Base-by-base conservation (phyloP, 1,140 invertebrate genomes). In the Tribolium castaneum region DNA sequence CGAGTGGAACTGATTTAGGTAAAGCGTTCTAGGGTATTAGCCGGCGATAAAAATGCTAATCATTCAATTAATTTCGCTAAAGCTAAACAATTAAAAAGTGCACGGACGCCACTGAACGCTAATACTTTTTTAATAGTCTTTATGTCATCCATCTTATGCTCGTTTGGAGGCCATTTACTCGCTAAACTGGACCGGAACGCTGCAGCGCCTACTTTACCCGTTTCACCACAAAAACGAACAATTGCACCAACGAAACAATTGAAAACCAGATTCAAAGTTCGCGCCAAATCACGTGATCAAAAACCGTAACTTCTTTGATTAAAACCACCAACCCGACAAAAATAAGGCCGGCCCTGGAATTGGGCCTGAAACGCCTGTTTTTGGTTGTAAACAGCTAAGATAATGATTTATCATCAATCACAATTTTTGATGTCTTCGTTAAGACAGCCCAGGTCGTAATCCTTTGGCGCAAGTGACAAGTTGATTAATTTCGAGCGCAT, bases 11-110 rank as follows among this genome's bases (percentile, higher is more conserved):
- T 59, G 19, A 59, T 22, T 59, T 59, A 25, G 54, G 16, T 22
- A 56, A 62, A 30, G 30, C 54, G 34, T 34, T 62, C 25, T 62
- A 6, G 56, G 25, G 10, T 66, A 14, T 66, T 66, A 35, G 13
- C 59, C 30, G 59, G 3, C 54, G 22, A 30, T 59, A 59, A 66
- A 66, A 66, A 66, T 66, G 59, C 59, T 66, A 66, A 66, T 66
- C 13, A 35, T 10, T 66, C 25, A 66, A 35, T 66, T 13, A 66
- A 66, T 59, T 7, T 35, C 59, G 59, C 59, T n/a, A 35, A 66
- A 66, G 25, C 30, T 66, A 22, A 35, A 34, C 59, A 66, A 66
- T 59, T 59, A 66, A 66, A 66, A 66, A 66, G 30, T 34, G 30
- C n/a, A 52, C 51, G 13, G 51, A 66, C 59, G 59, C 59, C 59